Base-by-base conservation (phyloP, 2,888 invertebrate species). In the Drosophila kambysellisi region DNA sequence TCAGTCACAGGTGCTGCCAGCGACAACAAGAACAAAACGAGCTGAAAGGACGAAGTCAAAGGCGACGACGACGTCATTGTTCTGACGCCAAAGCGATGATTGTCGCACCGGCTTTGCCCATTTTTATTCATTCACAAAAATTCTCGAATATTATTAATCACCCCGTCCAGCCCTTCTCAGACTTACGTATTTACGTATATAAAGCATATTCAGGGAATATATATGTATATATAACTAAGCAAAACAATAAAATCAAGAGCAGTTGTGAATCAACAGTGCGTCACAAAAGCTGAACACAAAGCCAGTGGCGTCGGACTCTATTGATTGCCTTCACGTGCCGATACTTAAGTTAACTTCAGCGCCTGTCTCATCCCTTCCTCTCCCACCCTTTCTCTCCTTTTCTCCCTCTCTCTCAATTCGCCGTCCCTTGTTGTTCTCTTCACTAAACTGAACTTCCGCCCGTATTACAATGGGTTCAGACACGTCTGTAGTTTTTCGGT, bases 231-330 rank as follows among this genome's bases (percentile, higher is more conserved):
- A 66, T 66, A 64, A 61, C 25, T 30, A 41, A 70, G 30, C 63
- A 72, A 63, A 88, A 83, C 89, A 88, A 88, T 86, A 83, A 86
- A 89, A 86, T 74, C 83, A 80, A 75, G 70, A 71, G 57, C 76
- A 58, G 52, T 74, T 89, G 67, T 87, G 89, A 83, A 89, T 89
- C 89, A 87, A 89, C 83, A 89, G 84, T 87, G 88, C 84, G 89
- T 84, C 89, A 84, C 84, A 78, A 64, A 58, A 61, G 43, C 41
- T 39, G 37, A 58, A 43, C 32, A 25, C 39, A 25, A 52, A 50
- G 35, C 33, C 33, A 30, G 52, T 54, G 46, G 52, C 67, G 48
- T 32, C 71, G 56, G 53, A 48, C 41, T 41, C 60, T 83, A 89
- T 83, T 83, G 83, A 83, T 83, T 83, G 70, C 78, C 84, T 83